phyloP scores from a whole-genome alignment of 1,140 invertebrate species.

The Drosophila rhopaloa region DNA sequence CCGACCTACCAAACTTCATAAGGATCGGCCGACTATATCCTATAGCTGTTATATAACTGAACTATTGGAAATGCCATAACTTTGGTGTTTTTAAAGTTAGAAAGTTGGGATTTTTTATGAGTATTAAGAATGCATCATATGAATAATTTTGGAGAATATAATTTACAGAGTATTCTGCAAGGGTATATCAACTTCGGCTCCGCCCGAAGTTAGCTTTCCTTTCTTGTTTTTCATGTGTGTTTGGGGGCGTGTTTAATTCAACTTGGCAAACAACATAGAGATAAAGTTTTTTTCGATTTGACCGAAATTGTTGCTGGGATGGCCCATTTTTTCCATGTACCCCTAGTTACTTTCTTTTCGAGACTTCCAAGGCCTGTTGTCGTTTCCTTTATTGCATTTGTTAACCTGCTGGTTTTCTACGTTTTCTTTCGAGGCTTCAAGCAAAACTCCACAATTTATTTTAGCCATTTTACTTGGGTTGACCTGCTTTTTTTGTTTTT shows the following conservation, averaged over 20 bases:
- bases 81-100: too few species aligned
- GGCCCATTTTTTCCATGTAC: constrained; percentile 11
- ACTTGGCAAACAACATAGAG: constrained; percentile 75
- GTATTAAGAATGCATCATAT: too few species aligned
- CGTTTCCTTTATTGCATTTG: constrained; percentile 73
- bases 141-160: too few species aligned
- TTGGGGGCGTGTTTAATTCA: constrained; percentile 68
- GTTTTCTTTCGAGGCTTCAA: constrained; percentile 9
- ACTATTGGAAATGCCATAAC: too few species aligned
- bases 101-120: too few species aligned
- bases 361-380: constrained; percentile 34
- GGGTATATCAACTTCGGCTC: too few species aligned
- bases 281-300: constrained; percentile 80
- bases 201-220: too few species aligned
- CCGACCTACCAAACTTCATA: too few species aligned
- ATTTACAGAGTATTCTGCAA: too few species aligned
- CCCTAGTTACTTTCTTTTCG: constrained; percentile 16
- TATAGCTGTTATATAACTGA: too few species aligned
- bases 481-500: constrained; percentile 5
- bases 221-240: constrained; percentile 47
- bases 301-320: constrained; percentile 50
- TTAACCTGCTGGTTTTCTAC: constrained; percentile 33
- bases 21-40: too few species aligned
- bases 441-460: constrained; percentile 5
- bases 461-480: constrained; percentile 18